A percentile compares a stretch with the other conserved stretches of the same genome.
Evolutionary conservation across 2,888 invertebrate genomes (phyloP).

Genomic region (Portevinia maculata): DNA sequence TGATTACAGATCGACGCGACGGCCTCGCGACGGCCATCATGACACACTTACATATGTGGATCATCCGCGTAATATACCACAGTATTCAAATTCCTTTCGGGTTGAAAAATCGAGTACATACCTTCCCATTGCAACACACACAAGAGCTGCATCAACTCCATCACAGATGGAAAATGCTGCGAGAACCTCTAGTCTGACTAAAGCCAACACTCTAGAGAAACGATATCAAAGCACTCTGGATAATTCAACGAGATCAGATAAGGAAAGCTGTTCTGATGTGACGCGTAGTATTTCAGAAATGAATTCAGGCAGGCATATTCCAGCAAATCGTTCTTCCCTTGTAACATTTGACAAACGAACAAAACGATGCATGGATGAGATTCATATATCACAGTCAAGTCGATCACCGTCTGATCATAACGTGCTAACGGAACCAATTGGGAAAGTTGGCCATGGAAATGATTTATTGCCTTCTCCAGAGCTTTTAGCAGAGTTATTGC

Average conservation of each 20-base stretch:
- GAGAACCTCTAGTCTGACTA: constrained; percentile 72
- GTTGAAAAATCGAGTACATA: constrained; percentile 80
- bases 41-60: constrained; percentile 66
- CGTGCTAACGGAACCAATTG: constrained; percentile 57
- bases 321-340: constrained; percentile 34
- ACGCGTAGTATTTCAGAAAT: constrained; percentile 22
- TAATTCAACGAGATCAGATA: constrained; percentile 69
- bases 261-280: constrained; percentile 22
- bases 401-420: constrained; percentile 71
- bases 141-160: constrained; percentile 82
- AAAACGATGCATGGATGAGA: constrained; percentile 79
- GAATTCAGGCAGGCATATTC: constrained; percentile 53
- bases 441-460: constrained; percentile 50
- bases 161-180: constrained; percentile 81
- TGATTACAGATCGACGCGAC: constrained; percentile 61
- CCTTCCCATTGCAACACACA: constrained; percentile 81
- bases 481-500: constrained; percentile 89
- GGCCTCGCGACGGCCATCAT: constrained; percentile 75
- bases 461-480: constrained; percentile 85
- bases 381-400: constrained; percentile 71
- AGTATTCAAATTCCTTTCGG: constrained; percentile 81
- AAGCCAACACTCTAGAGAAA: constrained; percentile 77
- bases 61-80: constrained; percentile 77
- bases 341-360: constrained; percentile 74
- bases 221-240: constrained; percentile 78